phyloP scores from a whole-genome alignment of 2,797 vertebrate species.

The Valencia hispanica region DNA sequence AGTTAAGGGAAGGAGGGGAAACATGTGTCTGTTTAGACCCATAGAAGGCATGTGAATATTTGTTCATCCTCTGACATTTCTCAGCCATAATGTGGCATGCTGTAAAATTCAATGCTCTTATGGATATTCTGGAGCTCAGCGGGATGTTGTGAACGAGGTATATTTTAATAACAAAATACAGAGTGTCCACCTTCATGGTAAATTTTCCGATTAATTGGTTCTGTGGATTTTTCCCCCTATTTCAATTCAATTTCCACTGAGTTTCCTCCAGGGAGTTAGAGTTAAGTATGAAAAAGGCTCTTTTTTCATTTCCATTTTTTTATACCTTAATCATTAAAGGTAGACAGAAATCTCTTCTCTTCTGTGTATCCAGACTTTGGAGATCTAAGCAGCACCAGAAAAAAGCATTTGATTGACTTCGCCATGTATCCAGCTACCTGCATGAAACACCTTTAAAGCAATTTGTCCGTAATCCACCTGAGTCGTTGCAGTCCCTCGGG shows the following conservation, averaged over 20 bases:
- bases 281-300: constrained; percentile 8
- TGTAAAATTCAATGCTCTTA: neutral
- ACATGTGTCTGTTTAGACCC: neutral
- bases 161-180: constrained; percentile 8
- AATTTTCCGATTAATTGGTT: constrained; percentile 13
- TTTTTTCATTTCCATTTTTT: neutral
- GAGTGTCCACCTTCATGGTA: constrained; percentile 12
- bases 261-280: constrained; percentile 13
- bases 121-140: neutral
- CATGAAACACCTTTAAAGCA: constrained; percentile 47
- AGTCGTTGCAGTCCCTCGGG: constrained; percentile 46
- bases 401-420: constrained; percentile 49
- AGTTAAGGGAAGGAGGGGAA: neutral
- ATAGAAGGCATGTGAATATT: neutral
- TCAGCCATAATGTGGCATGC: neutral
- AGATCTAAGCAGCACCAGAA: constrained; percentile 13
- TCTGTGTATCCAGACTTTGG: constrained; percentile 12
- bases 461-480: constrained; percentile 70
- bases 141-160: constrained; percentile 15
- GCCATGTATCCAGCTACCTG: constrained; percentile 24
- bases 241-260: constrained; percentile 9
- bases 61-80: neutral
- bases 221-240: constrained; percentile 14
- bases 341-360: neutral
- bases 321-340: neutral